Percentiles rank a stretch among this genome's conserved stretches.
phyloP scores from a whole-genome alignment of 2,113 vertebrate species.

The Tiliqua scincoides region DNA sequence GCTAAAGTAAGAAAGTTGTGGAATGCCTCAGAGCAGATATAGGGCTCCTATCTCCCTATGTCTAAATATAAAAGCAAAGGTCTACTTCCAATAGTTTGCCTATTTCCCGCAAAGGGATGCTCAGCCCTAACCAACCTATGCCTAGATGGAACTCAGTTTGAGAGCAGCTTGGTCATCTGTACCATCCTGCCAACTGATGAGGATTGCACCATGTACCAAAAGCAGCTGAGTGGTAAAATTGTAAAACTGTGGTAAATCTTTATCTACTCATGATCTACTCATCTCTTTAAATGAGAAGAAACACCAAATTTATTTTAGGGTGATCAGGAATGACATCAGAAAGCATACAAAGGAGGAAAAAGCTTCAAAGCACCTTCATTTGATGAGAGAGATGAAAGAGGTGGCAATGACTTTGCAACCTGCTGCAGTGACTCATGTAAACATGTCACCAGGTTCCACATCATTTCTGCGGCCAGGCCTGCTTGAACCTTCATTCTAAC shows the following conservation, averaged over 20 bases:
- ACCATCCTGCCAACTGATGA: not conserved
- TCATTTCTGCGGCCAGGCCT: not conserved
- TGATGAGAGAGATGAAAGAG: not conserved
- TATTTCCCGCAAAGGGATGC: not conserved
- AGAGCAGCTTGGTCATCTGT: not conserved
- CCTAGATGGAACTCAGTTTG: not conserved
- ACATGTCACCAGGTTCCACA: not conserved
- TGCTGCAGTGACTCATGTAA: not conserved
- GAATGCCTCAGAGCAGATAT: not conserved
- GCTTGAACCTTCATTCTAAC: not conserved
- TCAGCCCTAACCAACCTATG: not conserved
- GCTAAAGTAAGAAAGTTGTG: not conserved
- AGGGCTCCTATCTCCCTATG: not conserved
- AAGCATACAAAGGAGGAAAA: not conserved
- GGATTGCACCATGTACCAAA: not conserved
- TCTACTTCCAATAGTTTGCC: no score
- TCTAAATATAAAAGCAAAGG: not conserved
- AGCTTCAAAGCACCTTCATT: not conserved
- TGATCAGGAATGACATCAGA: not conserved
- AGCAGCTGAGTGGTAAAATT: not conserved
- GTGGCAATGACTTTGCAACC: not conserved
- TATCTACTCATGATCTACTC: no score
- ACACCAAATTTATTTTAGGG: not conserved
- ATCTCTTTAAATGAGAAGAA: not conserved
- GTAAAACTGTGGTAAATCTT: not conserved